Conservation (phyloP, 1,140 invertebrate genomes). For the Copidosoma floridanum region DNA sequence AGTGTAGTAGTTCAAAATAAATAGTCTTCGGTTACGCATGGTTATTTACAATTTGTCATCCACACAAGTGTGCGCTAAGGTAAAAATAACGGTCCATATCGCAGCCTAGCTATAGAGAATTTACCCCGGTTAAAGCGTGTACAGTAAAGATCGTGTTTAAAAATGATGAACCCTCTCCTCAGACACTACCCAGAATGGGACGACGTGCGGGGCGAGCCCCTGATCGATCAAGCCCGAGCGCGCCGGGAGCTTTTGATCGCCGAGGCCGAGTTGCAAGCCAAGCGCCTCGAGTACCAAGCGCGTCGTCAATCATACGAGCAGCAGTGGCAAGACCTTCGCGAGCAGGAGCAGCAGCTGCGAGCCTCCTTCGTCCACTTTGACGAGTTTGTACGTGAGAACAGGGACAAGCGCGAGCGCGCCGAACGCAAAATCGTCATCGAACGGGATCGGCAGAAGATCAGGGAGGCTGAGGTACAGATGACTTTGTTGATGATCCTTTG, state of each 20-base stretch:
- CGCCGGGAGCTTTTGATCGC: slow-evolving; percentile 54
- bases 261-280: slow-evolving; percentile 51
- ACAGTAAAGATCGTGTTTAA: neutral
- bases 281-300: slow-evolving; percentile 47
- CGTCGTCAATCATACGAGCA: slow-evolving; percentile 51
- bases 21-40: no score
- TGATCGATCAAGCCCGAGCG: slow-evolving; percentile 56
- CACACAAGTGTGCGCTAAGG: no score
- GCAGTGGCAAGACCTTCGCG: slow-evolving; percentile 56
- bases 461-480: slow-evolving; percentile 33
- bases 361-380: slow-evolving; percentile 62
- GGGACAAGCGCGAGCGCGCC: slow-evolving; percentile 60
- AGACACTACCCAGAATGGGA: slow-evolving; percentile 62
- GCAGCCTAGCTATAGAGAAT: no score
- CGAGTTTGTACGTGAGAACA: slow-evolving; percentile 61
- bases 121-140: no score
- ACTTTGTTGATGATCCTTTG: no score
- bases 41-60: no score
- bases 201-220: slow-evolving; percentile 54
- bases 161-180: neutral
- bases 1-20: no score
- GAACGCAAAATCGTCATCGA: slow-evolving; percentile 58
- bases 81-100: no score
- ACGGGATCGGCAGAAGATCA: slow-evolving; percentile 40
- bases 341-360: slow-evolving; percentile 54